These are phyloP conservation scores for Vannuccia rotundouncinata DNA, from an alignment of 2,888 invertebrate genomes.

Conservation along the genomic window DNA sequence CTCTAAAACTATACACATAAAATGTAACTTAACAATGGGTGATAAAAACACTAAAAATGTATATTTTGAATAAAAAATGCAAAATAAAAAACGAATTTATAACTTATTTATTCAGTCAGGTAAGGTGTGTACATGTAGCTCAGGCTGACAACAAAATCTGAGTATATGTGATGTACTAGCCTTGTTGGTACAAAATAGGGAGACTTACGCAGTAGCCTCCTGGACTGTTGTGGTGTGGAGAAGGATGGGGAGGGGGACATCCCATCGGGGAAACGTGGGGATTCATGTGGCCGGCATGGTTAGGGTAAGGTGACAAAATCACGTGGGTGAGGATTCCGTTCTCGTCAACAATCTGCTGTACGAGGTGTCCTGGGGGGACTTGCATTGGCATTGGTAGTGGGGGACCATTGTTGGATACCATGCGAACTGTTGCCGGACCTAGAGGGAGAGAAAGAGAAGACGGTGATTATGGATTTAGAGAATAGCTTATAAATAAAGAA, in stretches of 20 bases:
- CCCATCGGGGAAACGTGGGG: constrained; percentile 32
- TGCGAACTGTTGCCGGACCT: constrained; percentile 78
- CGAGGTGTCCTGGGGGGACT: constrained; percentile 81
- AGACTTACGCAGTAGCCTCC: background rate
- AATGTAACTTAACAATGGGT: too few relatives aligned
- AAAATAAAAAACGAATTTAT: too few relatives aligned
- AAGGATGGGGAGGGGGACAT: constrained; percentile 7
- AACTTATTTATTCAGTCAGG: too few relatives aligned
- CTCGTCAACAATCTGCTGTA: constrained; percentile 85
- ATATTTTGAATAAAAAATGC: too few relatives aligned
- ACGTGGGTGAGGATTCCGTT: constrained; percentile 78
- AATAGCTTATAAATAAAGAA: too few relatives aligned
- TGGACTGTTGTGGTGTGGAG: background rate
- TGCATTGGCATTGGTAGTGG: constrained; percentile 79
- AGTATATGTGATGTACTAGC: too few relatives aligned
- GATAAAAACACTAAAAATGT: too few relatives aligned
- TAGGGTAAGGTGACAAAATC: constrained; percentile 64
- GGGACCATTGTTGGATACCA: constrained; percentile 74
- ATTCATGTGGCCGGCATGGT: constrained; percentile 40
- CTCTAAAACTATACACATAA: too few relatives aligned
- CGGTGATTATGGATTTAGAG: too few relatives aligned
- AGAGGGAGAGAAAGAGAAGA: constrained; percentile 41
- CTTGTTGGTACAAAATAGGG: too few relatives aligned
- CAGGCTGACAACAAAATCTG: too few relatives aligned
- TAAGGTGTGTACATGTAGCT: too few relatives aligned